phyloP scores from a whole-genome alignment of 1,140 invertebrate species.

The Dendrolimus kikuchii region DNA sequence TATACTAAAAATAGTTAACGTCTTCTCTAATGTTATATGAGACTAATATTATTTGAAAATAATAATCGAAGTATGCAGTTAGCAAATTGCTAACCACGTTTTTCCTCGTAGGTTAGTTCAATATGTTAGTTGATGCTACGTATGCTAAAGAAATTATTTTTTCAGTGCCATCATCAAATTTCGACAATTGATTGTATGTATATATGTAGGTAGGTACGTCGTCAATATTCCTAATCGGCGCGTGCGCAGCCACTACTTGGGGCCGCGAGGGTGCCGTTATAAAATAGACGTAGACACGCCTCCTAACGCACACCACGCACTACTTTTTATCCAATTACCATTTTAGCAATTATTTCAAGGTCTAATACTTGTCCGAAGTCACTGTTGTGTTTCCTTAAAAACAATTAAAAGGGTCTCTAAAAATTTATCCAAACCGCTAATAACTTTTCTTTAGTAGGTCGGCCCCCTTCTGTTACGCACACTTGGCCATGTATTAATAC shows the following conservation, averaged over 20 bases:
- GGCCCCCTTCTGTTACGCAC: conserved; percentile 16
- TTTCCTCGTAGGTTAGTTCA: no score
- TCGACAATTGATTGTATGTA: conserved; percentile 23
- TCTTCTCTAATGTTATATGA: no score
- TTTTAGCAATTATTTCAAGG: not conserved
- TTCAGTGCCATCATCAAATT: conserved; percentile 18
- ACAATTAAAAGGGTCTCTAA: no score
- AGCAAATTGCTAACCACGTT: no score
- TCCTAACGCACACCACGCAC: conserved; percentile 19
- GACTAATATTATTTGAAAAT: no score
- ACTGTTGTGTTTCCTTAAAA: no score
- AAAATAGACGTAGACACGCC: conserved; percentile 37
- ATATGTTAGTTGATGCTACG: no score
- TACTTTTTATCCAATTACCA: conserved; percentile 2
- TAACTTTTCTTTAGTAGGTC: conserved; percentile 25
- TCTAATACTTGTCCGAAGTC: not conserved
- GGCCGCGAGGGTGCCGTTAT: conserved; percentile 47
- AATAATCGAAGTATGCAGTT: no score
- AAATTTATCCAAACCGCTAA: not conserved
- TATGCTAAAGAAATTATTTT: no score
- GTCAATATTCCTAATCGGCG: conserved; percentile 36
- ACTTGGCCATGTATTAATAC: not conserved
- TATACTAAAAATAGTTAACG: no score
- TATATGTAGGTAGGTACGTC: conserved; percentile 13
- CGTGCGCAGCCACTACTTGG: conserved; percentile 35